phyloP scores from a whole-genome alignment of 2,797 vertebrate genomes.

The Rhyacichthys aspro region DNA sequence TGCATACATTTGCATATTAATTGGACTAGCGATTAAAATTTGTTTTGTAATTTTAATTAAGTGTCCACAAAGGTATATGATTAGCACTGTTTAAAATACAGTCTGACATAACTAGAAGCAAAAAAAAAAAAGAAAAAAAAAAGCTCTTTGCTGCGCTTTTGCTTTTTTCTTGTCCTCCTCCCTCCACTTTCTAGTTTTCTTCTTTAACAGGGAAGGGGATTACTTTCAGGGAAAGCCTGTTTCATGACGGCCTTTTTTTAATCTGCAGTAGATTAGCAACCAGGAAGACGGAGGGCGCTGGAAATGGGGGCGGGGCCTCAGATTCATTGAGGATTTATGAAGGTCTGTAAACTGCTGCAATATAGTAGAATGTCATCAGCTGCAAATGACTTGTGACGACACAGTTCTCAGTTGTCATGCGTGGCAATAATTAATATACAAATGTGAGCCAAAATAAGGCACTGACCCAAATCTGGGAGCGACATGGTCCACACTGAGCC shows the following conservation, averaged over 20 bases:
- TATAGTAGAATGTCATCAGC: conserved; percentile 68
- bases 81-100: conserved; percentile 99
- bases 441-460: no score
- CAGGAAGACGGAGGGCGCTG: conserved; percentile 79
- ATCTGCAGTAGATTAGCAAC: conserved; percentile 98
- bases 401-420: background rate
- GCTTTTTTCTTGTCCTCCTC: conserved; percentile 68
- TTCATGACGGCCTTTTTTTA: conserved; percentile 97
- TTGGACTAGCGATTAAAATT: conserved; percentile 99
- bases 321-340: conserved; percentile 52
- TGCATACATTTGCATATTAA: conserved; percentile 99
- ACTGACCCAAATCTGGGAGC: no score
- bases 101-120: conserved; percentile 98
- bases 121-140: conserved; percentile 51
- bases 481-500: no score
- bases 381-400: conserved; percentile 8
- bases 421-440: no score
- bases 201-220: conserved; percentile 84
- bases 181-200: conserved; percentile 5
- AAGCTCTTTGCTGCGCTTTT: conserved; percentile 87
- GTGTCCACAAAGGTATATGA: conserved; percentile 99
- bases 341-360: conserved; percentile 88
- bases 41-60: conserved; percentile 99
- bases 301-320: conserved; percentile 22
- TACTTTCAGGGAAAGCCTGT: conserved; percentile 98